phyloP scores from a whole-genome alignment of 2,113 vertebrate species.

The Lampris megalopsis region DNA sequence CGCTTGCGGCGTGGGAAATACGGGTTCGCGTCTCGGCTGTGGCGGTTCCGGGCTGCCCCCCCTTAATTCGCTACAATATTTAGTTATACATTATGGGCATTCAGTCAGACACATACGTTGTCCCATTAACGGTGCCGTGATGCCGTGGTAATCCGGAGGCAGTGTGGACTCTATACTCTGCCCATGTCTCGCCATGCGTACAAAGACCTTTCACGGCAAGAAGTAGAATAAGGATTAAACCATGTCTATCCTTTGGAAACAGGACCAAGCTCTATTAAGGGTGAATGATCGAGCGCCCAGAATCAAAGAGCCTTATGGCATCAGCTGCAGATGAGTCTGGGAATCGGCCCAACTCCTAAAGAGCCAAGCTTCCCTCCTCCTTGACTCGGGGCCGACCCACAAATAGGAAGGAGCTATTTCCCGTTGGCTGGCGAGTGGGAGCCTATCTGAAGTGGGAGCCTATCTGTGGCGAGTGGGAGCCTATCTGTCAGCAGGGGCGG shows the following conservation, averaged over 20 bases:
- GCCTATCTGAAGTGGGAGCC: slow-evolving; percentile 59
- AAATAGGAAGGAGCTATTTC: slow-evolving; percentile 65
- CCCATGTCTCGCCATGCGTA: slow-evolving; percentile 41
- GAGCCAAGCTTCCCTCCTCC: slow-evolving; percentile 79
- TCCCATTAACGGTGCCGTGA: not conserved
- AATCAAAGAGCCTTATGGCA: slow-evolving; percentile 68
- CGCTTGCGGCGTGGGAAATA: too few species aligned
- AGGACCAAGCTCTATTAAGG: slow-evolving; percentile 69
- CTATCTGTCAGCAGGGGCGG: slow-evolving; percentile 60
- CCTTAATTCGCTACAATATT: too few species aligned
- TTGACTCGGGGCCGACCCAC: slow-evolving; percentile 72
- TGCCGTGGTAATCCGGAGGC: too few species aligned
- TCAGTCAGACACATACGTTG: not conserved
- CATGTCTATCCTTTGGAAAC: slow-evolving; percentile 55
- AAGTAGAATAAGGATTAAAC: slow-evolving; percentile 69
- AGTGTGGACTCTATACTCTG: slow-evolving; percentile 43
- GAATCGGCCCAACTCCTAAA: slow-evolving; percentile 76
- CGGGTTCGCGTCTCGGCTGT: too few species aligned
- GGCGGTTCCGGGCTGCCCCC: too few species aligned
- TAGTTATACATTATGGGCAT: too few species aligned
- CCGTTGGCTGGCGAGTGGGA: slow-evolving; percentile 64
- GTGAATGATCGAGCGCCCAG: slow-evolving; percentile 74
- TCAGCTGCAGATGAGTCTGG: slow-evolving; percentile 66
- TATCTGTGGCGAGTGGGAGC: not conserved
- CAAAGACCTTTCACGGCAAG: slow-evolving; percentile 62